These are phyloP conservation scores for Oncorhynchus nerka DNA, from an alignment of 2,113 vertebrate genomes.

Conservation along the genomic window DNA sequence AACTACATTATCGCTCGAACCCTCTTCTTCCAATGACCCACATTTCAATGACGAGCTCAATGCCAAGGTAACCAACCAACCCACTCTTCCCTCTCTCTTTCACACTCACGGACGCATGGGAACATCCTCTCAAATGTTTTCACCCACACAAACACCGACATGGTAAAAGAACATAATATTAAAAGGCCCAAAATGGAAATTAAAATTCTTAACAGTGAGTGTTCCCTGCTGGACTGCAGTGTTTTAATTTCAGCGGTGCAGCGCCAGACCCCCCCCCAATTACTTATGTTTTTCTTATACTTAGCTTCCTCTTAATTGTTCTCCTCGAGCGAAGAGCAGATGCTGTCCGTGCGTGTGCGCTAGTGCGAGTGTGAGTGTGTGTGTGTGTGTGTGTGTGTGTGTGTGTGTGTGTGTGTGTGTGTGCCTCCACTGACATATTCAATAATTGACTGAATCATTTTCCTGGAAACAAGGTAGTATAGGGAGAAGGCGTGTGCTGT, in stretches of 20 bases:
- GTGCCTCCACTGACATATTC: slow-evolving; percentile 40
- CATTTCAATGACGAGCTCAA: slow-evolving; percentile 99
- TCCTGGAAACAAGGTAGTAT: slow-evolving; percentile 48
- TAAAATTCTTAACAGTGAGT: too few relatives aligned
- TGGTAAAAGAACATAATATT: too few relatives aligned
- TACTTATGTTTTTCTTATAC: slow-evolving; percentile 33
- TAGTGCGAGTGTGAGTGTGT: slow-evolving; percentile 6
- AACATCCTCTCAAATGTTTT: too few relatives aligned
- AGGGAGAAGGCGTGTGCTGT: not conserved
- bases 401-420: slow-evolving; percentile 16
- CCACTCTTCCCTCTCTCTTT: too few relatives aligned
- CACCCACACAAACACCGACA: too few relatives aligned
- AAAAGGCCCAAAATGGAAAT: too few relatives aligned
- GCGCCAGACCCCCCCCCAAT: not conserved
- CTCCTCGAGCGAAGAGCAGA: slow-evolving; percentile 50
- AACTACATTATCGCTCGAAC: slow-evolving; percentile 91
- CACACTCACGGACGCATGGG: not conserved
- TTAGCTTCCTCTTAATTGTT: slow-evolving; percentile 56
- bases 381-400: slow-evolving; percentile 19
- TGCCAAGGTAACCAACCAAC: slow-evolving; percentile 83
- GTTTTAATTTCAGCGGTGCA: slow-evolving; percentile 13
- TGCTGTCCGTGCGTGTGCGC: slow-evolving; percentile 36
- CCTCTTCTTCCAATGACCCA: slow-evolving; percentile 91
- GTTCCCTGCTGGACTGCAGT: slow-evolving; percentile 3
- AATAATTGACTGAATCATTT: slow-evolving; percentile 49